phyloP scores from a whole-genome alignment of 30 jellyfish, hydroid and myxozoan genomes.

The Aurelia aurita region DNA sequence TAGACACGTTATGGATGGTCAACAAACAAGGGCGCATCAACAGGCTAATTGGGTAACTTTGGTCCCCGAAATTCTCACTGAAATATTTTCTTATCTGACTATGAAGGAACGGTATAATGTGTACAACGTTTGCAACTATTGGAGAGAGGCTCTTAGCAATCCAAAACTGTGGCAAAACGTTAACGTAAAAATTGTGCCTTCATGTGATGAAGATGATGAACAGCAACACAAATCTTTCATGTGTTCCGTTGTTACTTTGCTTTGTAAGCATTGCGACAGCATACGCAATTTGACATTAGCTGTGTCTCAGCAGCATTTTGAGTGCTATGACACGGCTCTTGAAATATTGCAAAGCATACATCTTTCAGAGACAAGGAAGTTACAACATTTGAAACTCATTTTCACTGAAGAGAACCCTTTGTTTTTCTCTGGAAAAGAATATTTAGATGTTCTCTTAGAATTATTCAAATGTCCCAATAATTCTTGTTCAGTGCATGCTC shows the following conservation, averaged over 20 bases:
- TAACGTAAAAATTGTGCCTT: background rate
- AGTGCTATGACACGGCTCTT: conserved; percentile 11
- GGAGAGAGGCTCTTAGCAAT: conserved; percentile 8
- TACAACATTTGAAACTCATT: conserved; percentile 1
- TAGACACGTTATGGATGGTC: too few species aligned
- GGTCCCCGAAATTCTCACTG: conserved; percentile 16
- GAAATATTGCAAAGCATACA: conserved; percentile 3
- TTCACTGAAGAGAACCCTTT: conserved; percentile 58
- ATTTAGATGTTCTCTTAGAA: conserved; percentile 11
- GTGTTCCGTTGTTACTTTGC: background rate
- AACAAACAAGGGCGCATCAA: too few species aligned
- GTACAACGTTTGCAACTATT: conserved; percentile 9
- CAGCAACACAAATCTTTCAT: background rate
- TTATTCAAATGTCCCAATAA: conserved; percentile 15
- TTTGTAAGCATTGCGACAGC: conserved; percentile 17
- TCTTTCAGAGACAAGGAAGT: background rate
- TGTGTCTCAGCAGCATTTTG: conserved; percentile 28
- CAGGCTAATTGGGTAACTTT: background rate
- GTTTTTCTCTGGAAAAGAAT: conserved; percentile 54
- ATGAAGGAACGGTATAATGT: conserved; percentile 23
- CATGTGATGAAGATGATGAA: background rate
- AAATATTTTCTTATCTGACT: conserved; percentile 4
- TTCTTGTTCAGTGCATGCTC: background rate
- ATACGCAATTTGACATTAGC: background rate
- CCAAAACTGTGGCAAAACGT: conserved; percentile 28